phyloP scores from a whole-genome alignment of 2,797 vertebrate genomes.

The Buceros bicornis region DNA sequence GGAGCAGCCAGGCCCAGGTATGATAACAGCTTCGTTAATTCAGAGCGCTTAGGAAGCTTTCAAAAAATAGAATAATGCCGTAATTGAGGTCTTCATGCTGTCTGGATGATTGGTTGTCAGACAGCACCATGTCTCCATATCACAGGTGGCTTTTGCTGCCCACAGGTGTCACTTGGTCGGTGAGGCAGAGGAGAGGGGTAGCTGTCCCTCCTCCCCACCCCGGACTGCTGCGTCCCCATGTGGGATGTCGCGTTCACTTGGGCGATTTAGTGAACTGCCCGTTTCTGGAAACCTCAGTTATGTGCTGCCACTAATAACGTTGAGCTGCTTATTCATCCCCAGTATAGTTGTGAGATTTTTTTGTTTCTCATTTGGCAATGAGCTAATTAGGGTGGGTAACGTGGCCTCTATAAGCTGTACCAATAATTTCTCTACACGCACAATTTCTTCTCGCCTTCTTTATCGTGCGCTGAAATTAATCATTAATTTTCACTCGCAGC shows the following conservation, averaged over 20 bases:
- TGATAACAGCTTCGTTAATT: background rate
- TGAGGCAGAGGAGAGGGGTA: background rate
- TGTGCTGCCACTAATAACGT: fast-evolving
- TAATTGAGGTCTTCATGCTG: background rate
- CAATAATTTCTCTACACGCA: background rate
- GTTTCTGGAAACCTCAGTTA: background rate
- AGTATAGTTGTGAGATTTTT: background rate
- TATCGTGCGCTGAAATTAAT: background rate
- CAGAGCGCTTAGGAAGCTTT: background rate
- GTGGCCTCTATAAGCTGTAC: background rate
- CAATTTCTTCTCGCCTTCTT: background rate
- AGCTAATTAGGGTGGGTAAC: background rate
- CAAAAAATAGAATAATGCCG: background rate
- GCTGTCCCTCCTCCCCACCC: background rate
- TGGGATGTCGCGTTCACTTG: background rate
- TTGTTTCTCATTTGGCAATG: background rate
- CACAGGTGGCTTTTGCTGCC: background rate
- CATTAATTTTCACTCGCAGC: background rate
- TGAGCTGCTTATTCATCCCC: background rate
- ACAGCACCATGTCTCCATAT: background rate
- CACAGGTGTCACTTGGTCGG: background rate
- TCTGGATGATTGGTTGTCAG: background rate
- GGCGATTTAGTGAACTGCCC: background rate
- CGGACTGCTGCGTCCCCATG: fast-evolving
- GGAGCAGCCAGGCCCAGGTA: background rate